Conservation (phyloP, 2,888 invertebrate species). For the Globia sparganii region DNA sequence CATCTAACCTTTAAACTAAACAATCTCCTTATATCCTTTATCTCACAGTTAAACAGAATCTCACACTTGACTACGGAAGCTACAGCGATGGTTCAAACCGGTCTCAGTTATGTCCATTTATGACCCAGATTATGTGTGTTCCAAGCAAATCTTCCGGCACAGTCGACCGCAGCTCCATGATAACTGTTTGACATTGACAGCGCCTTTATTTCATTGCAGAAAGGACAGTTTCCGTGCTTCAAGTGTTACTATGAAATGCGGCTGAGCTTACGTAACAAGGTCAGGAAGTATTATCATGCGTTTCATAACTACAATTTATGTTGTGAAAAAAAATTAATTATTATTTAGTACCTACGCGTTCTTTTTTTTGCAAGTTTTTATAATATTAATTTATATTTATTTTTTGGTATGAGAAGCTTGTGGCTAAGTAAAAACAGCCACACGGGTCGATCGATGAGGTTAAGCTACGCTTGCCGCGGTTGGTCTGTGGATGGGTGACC, state of each 20-base stretch:
- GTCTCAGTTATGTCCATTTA: slow-evolving; percentile 47
- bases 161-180: neutral
- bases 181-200: neutral
- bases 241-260: neutral
- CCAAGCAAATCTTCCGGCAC: slow-evolving; percentile 55
- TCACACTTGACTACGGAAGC: slow-evolving; percentile 49
- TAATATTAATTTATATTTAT: slow-evolving; percentile 15
- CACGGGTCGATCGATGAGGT: too few relatives aligned
- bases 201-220: slow-evolving; percentile 1
- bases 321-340: slow-evolving; percentile 24
- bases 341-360: neutral
- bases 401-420: slow-evolving; percentile 20
- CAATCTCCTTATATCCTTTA: slow-evolving; percentile 9
- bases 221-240: slow-evolving; percentile 13
- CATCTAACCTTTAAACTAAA: slow-evolving; percentile 27
- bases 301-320: slow-evolving; percentile 13
- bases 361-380: slow-evolving; percentile 21
- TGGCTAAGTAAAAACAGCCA: too few relatives aligned
- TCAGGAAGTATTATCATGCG: slow-evolving; percentile 29
- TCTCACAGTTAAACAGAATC: slow-evolving; percentile 31
- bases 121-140: slow-evolving; percentile 48
- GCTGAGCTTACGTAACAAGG: slow-evolving; percentile 30
- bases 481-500: too few relatives aligned
- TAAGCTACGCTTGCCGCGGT: too few relatives aligned
- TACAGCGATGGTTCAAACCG: slow-evolving; percentile 25